Evolutionary conservation across 2,888 invertebrate species (phyloP), one percentile per base, ranked within the genome.

Genomic region (Aphelenchoides bicaudatus): DNA sequence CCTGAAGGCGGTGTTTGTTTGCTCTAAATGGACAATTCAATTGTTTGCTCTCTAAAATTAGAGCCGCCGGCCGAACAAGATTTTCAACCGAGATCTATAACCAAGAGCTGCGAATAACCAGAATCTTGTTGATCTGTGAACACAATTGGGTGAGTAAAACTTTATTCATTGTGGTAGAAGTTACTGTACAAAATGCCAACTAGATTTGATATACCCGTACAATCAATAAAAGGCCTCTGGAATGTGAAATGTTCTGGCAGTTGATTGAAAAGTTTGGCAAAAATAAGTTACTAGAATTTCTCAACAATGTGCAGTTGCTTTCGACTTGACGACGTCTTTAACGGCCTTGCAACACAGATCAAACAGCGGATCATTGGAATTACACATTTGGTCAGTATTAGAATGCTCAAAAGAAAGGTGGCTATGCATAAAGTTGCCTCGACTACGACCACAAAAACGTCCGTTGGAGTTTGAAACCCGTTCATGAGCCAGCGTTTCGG

Each of bases 361-460:
- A 71, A 48, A 59, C 73, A 74, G 39, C 65, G 47, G 31, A 62
- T 58, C 4, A 73, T 50, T 1, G 73, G 73, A 28, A 69, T 68
- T 13, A 75, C 34, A 52, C 70, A 71, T 47, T 72, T 71, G 10
- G 71, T 69, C 30, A 67, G 58, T n/a, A 73, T 38, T 21, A 59
- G 39, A 46, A 73, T 52, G 21, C 49, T 43, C 16, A 61, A 25
- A 10, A 59, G 56, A 46, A 68, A 27, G 46, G 69, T 48, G 10
- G 56, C 56, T 13, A 70, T 38, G 34, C 64, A 62, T 28, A 72
- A 39, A 16, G 55, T 46, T 21, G 65, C 39, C 55, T 73, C 73
- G 16, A 69, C 46, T 5, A 56, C 57, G 39, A 66, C 54, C 4
- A 67, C 66, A 21, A 72, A 38, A 6, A 65, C 48, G 50, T 73